A percentile compares a stretch with the other conserved stretches of the same genome.
These are phyloP conservation scores for Desmophyllum pertusum DNA, from an alignment of 92 coral and sea anemone species.

Conservation along the genomic window DNA sequence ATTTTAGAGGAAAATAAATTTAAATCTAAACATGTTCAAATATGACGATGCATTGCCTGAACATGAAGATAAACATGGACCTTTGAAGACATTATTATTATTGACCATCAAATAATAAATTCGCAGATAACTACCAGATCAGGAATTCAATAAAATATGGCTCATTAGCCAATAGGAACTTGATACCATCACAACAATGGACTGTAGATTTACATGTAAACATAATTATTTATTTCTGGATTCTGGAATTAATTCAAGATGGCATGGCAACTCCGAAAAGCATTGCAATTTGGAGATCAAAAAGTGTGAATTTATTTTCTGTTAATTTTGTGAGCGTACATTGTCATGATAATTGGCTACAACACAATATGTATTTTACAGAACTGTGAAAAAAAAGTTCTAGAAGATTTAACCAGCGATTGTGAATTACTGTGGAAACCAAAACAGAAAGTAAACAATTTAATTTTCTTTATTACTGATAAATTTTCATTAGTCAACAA, in stretches of 20 bases:
- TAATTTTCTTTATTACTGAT: not conserved
- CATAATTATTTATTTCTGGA: not conserved
- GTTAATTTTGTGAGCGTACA: not conserved
- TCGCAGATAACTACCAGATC: not conserved
- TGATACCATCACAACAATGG: not conserved
- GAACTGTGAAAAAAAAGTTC: not conserved
- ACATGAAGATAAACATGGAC: not conserved
- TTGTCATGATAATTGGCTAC: too few species aligned
- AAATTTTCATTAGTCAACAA: not conserved
- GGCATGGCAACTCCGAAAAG: not conserved
- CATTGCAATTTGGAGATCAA: not conserved
- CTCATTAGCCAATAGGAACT: not conserved
- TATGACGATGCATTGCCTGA: not conserved
- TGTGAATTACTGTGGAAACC: not conserved
- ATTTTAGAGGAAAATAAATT: not conserved
- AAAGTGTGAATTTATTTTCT: not conserved
- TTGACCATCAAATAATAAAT: not conserved
- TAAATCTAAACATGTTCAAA: not conserved
- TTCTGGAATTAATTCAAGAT: not conserved
- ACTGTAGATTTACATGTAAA: too few species aligned
- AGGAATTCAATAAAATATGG: slow-evolving; percentile 4
- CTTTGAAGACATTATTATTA: not conserved
- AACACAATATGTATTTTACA: not conserved
- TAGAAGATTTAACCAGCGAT: not conserved
- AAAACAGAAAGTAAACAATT: not conserved